phyloP scores from a whole-genome alignment of 2,113 vertebrate species.

The Channa maculata region DNA sequence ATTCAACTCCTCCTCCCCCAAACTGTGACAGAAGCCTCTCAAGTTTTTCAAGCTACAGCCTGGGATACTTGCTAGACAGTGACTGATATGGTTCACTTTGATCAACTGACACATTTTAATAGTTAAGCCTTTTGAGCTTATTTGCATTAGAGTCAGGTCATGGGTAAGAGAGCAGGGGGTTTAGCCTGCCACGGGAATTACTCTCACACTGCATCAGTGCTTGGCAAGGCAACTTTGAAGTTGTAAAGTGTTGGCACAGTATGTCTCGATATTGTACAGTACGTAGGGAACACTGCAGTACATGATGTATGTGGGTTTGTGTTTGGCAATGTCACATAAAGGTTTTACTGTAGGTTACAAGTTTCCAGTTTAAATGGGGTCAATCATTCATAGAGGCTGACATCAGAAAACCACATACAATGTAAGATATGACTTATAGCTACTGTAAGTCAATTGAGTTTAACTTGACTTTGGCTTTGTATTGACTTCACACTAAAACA shows the following conservation, averaged over 20 bases:
- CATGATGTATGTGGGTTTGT: background rate
- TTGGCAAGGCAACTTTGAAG: slow-evolving; percentile 10
- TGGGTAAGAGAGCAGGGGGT: slow-evolving; percentile 13
- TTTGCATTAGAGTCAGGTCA: slow-evolving; percentile 24
- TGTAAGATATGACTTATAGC: background rate
- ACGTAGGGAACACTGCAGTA: background rate
- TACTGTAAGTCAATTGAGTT: slow-evolving; percentile 3
- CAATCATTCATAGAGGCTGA: slow-evolving; percentile 33
- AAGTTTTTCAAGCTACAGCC: background rate
- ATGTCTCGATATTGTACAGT: slow-evolving; percentile 4
- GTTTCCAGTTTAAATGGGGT: slow-evolving; percentile 11
- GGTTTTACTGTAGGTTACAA: background rate
- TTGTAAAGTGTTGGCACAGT: slow-evolving; percentile 27
- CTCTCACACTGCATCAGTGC: slow-evolving; percentile 1
- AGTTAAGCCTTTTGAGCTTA: slow-evolving; percentile 20
- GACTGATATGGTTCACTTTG: slow-evolving; percentile 26
- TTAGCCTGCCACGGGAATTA: background rate
- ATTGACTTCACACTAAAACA: slow-evolving; percentile 17
- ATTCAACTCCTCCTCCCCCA: slow-evolving; percentile 12
- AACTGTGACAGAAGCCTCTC: slow-evolving; percentile 33
- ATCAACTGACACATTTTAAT: slow-evolving; percentile 33
- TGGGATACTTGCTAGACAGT: slow-evolving; percentile 19
- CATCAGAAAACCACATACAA: background rate
- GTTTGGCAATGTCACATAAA: slow-evolving; percentile 21
- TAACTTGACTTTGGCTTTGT: slow-evolving; percentile 10